Evolutionary conservation across 2,113 vertebrate species (phyloP).

Genomic region (Phyllostomus hastatus): DNA sequence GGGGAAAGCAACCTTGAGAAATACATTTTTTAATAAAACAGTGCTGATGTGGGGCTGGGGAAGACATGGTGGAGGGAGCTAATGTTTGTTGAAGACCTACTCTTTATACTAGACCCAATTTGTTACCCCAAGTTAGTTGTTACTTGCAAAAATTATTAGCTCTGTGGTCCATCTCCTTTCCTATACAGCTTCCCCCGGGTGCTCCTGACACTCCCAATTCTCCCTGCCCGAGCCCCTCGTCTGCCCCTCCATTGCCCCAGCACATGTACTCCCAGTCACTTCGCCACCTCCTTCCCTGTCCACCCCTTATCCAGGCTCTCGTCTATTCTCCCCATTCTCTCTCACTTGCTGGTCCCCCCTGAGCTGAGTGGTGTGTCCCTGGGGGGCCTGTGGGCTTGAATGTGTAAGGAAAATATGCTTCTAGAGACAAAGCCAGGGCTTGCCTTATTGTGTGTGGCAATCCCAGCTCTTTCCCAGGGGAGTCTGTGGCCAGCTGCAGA

Average conservation of each 20-base stretch:
- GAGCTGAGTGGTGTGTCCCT: not conserved
- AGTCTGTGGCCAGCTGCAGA: slow-evolving; percentile 45
- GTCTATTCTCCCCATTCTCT: not conserved
- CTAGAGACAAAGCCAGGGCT: not conserved
- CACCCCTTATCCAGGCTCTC: not conserved
- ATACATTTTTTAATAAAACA: slow-evolving; percentile 15
- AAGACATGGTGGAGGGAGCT: not conserved
- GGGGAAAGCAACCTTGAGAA: slow-evolving; percentile 16
- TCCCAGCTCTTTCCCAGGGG: not conserved
- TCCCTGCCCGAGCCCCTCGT: not conserved
- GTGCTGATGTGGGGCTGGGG: not conserved
- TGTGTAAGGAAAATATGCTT: slow-evolving; percentile 28
- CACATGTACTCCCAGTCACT: not conserved
- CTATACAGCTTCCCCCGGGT: not conserved
- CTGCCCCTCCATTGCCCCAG: not conserved
- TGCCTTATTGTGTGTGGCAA: slow-evolving; percentile 38
- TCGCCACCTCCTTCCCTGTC: not conserved
- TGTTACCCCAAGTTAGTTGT: not conserved
- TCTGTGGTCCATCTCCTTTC: not conserved
- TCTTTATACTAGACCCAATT: not conserved
- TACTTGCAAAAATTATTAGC: not conserved
- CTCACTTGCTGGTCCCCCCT: not conserved
- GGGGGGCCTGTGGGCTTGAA: not conserved
- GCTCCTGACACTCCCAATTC: not conserved
- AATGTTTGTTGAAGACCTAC: not conserved